phyloP scores from a whole-genome alignment of 1,140 invertebrate species.

The Aporrectodea caliginosa region DNA sequence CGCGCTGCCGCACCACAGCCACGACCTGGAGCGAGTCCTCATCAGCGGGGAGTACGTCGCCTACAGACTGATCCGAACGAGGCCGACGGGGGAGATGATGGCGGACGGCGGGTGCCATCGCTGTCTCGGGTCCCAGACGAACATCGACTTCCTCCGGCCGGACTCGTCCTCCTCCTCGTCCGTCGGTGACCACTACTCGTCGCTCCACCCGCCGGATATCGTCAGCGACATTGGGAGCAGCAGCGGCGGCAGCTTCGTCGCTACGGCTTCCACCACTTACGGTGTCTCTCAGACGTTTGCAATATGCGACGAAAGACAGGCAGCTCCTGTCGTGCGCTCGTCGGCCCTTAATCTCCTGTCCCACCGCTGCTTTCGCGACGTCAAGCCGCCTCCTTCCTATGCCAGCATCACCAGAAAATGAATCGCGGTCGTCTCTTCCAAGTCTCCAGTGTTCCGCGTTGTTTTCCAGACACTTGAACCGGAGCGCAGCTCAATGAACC shows the following conservation, averaged over 20 bases:
- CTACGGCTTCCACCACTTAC: neutral
- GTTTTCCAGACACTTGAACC: neutral
- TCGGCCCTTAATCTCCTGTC: neutral
- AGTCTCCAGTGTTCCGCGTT: neutral
- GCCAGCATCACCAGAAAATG: neutral
- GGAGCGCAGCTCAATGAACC: neutral
- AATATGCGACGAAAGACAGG: neutral
- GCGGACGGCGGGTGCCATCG: neutral
- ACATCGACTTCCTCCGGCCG: neutral
- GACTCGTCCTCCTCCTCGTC: neutral
- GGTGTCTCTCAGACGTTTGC: neutral
- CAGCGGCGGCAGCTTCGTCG: neutral
- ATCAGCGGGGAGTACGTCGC: neutral
- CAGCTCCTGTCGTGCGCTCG: neutral
- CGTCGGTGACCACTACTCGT: neutral
- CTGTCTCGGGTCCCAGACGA: neutral
- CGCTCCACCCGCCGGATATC: neutral
- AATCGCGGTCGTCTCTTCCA: neutral
- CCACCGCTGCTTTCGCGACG: neutral
- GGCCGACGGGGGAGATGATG: neutral
- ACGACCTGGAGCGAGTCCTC: neutral
- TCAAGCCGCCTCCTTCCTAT: neutral
- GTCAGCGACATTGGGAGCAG: neutral
- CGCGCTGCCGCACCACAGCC: neutral
- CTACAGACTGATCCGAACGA: neutral